phyloP scores from a whole-genome alignment of 1,140 invertebrate species.

The Stenopsyche tienmushanensis region DNA sequence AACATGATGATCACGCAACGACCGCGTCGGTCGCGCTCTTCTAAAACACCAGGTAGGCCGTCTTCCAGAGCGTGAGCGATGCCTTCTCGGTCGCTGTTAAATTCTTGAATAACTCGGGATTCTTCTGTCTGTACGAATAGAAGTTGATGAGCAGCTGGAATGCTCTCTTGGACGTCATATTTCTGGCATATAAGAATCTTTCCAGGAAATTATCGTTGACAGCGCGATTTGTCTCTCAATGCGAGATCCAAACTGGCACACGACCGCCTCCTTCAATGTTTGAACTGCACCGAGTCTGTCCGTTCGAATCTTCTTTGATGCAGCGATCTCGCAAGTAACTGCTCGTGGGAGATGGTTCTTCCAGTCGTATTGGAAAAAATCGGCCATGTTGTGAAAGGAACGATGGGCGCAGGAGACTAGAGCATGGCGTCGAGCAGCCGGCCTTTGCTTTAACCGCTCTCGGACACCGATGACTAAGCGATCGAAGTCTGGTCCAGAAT shows the following conservation, averaged over 20 bases:
- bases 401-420: neutral
- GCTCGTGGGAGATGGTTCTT: constrained; percentile 49
- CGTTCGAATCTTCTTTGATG: constrained; percentile 48
- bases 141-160: constrained; percentile 77
- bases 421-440: neutral
- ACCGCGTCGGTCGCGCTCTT: constrained; percentile 74
- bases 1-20: constrained; percentile 77
- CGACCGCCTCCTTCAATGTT: constrained; percentile 53
- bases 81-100: constrained; percentile 68
- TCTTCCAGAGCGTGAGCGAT: constrained; percentile 75
- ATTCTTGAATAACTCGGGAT: constrained; percentile 69
- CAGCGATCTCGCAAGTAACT: constrained; percentile 50
- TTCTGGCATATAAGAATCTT: constrained; percentile 81
- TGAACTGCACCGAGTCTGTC: constrained; percentile 51
- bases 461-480: constrained; percentile 9
- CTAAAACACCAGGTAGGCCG: constrained; percentile 79
- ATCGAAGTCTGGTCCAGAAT: too few relatives aligned
- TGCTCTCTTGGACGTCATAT: constrained; percentile 76
- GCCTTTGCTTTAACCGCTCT: neutral
- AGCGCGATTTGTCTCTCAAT: constrained; percentile 56
- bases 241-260: constrained; percentile 55
- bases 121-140: constrained; percentile 72
- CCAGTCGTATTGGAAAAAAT: constrained; percentile 56
- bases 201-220: constrained; percentile 75
- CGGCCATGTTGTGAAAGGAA: constrained; percentile 49